A percentile compares a stretch with the other conserved stretches of the same genome.
Conservation (phyloP, 2,113 vertebrate species). For the Oryzias curvinotus region DNA sequence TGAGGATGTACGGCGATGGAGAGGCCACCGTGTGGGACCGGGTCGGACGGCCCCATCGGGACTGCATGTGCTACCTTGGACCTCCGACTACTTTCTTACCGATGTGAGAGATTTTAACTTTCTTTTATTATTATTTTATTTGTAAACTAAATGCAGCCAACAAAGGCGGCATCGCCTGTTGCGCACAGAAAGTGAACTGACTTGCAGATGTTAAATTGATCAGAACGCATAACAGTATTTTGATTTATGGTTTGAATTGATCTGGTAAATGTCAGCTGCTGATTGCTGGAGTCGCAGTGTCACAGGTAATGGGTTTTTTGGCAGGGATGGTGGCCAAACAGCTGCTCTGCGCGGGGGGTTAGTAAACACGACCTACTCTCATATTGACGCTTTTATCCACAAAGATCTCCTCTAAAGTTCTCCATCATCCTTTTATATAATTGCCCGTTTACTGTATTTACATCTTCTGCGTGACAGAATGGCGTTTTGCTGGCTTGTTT, state of each 20-base stretch:
- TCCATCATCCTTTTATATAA: background rate
- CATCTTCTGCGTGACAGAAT: background rate
- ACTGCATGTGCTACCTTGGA: constrained; percentile 81
- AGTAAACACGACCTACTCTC: constrained; percentile 13
- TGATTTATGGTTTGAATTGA: background rate
- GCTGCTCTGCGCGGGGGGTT: constrained; percentile 5
- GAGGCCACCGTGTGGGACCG: constrained; percentile 76
- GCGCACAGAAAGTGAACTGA: constrained; percentile 10
- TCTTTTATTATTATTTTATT: constrained; percentile 6
- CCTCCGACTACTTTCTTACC: constrained; percentile 77
- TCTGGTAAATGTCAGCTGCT: background rate
- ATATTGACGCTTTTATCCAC: constrained; percentile 24
- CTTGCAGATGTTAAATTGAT: background rate
- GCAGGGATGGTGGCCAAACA: background rate
- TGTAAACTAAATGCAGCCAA: background rate
- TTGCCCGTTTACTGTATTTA: background rate
- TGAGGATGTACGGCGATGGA: constrained; percentile 75
- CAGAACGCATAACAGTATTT: background rate
- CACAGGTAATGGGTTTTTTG: background rate
- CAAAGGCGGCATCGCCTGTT: constrained; percentile 35
- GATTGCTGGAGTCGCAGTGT: background rate
- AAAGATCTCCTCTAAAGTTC: background rate
- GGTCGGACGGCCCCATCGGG: constrained; percentile 73
- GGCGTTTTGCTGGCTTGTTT: background rate
- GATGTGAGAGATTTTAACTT: constrained; percentile 73